phyloP scores from a whole-genome alignment of 1,140 invertebrate genomes.

The Neodiprion fabricii region DNA sequence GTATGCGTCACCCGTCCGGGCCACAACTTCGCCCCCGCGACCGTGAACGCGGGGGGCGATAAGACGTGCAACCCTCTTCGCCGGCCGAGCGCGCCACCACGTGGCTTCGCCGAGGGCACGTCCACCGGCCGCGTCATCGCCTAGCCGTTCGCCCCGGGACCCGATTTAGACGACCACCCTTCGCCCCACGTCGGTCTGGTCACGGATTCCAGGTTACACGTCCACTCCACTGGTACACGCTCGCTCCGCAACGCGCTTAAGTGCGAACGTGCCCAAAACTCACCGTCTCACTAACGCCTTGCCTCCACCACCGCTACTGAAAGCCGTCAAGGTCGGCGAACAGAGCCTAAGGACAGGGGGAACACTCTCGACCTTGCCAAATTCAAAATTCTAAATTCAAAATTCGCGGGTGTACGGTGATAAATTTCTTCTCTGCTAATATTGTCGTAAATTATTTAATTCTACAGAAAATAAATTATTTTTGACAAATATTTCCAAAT shows the following conservation, averaged over 20 bases:
- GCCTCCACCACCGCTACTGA: not conserved
- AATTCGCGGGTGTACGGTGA: too few species aligned
- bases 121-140: conserved; percentile 31
- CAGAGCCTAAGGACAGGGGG: too few species aligned
- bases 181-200: conserved; percentile 20
- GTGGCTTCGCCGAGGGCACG: conserved; percentile 33
- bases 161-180: conserved; percentile 5
- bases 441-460: too few species aligned
- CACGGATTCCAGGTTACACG: conserved; percentile 39
- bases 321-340: not conserved
- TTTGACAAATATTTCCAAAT: too few species aligned
- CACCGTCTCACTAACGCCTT: too few species aligned
- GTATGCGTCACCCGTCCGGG: conserved; percentile 22
- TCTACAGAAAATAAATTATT: too few species aligned
- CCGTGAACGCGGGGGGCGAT: conserved; percentile 24
- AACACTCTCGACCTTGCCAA: too few species aligned
- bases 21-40: conserved; percentile 17
- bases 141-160: conserved; percentile 24
- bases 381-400: too few species aligned
- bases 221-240: conserved; percentile 25
- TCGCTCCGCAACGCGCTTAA: not conserved
- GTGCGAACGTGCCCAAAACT: conserved; percentile 6
- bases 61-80: conserved; percentile 31
- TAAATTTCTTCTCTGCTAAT: too few species aligned
- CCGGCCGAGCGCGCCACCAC: conserved; percentile 23